Conservation (phyloP, 2,888 invertebrate genomes). For the Hyposoter dolosus region DNA sequence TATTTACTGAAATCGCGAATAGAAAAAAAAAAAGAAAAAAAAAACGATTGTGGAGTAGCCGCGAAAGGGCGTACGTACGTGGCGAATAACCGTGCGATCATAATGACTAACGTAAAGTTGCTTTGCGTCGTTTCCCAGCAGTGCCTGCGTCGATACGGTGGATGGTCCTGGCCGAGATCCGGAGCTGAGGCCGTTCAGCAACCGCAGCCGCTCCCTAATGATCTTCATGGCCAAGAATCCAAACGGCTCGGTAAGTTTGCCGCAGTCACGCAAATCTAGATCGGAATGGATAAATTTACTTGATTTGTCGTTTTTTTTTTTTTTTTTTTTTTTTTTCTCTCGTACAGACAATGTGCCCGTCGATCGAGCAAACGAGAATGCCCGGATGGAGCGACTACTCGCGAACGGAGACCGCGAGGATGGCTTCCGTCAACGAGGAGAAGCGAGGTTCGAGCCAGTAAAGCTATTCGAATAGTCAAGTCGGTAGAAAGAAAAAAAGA, state of each 20-base stretch:
- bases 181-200: constrained; percentile 84
- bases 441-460: constrained; percentile 80
- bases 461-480: constrained; percentile 22
- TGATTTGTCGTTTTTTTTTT: not conserved
- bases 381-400: constrained; percentile 79
- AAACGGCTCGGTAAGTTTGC: constrained; percentile 81
- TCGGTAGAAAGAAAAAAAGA: constrained; percentile 19
- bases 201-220: constrained; percentile 83
- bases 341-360: constrained; percentile 74
- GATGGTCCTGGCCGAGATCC: constrained; percentile 84
- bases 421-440: constrained; percentile 81
- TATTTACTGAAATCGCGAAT: not conserved
- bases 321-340: constrained; percentile 17
- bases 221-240: constrained; percentile 84
- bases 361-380: constrained; percentile 83
- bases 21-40: not conserved
- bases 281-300: not conserved
- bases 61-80: constrained; percentile 39
- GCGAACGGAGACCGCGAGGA: constrained; percentile 80
- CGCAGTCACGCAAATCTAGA: constrained; percentile 53
- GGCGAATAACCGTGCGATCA: constrained; percentile 71
- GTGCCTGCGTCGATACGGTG: constrained; percentile 83
- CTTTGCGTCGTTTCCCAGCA: constrained; percentile 71
- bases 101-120: constrained; percentile 64
- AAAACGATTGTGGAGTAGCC: not conserved